These are phyloP conservation scores for Alosa alosa DNA, from an alignment of 2,113 vertebrate genomes.

Conservation along the genomic window DNA sequence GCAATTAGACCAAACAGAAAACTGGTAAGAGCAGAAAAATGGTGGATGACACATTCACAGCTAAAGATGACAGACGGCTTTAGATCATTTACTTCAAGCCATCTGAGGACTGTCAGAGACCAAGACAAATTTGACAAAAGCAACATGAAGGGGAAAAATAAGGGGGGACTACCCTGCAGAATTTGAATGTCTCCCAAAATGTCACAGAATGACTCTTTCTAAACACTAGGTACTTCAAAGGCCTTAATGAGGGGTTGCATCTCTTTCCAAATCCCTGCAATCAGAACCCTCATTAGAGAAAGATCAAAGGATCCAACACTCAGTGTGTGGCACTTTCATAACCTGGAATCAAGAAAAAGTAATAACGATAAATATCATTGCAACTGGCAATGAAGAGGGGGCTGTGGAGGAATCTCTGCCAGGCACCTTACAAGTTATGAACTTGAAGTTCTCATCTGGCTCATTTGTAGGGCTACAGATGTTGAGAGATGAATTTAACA, in stretches of 20 bases:
- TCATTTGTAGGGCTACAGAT: background rate
- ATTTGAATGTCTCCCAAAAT: slow-evolving; percentile 8
- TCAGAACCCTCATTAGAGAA: slow-evolving; percentile 34
- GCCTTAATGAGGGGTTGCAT: slow-evolving; percentile 35
- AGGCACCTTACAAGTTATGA: background rate
- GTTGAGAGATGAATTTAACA: background rate
- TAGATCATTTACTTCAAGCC: background rate
- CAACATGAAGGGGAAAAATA: background rate
- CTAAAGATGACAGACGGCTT: background rate
- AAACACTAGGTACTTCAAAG: slow-evolving; percentile 33
- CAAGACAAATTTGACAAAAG: background rate
- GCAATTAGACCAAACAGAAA: background rate
- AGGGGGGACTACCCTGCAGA: background rate
- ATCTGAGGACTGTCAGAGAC: background rate
- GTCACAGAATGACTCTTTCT: slow-evolving; percentile 10
- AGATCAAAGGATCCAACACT: slow-evolving; percentile 29
- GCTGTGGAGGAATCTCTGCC: background rate
- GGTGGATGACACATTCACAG: background rate
- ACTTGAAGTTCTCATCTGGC: background rate
- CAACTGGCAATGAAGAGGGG: background rate
- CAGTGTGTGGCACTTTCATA: background rate
- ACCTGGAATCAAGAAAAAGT: slow-evolving; percentile 19
- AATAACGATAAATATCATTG: background rate
- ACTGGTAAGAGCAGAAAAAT: background rate
- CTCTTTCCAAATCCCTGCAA: slow-evolving; percentile 26